Base-by-base conservation (phyloP, 1,140 invertebrate genomes). In the Coboldia fuscipes region DNA sequence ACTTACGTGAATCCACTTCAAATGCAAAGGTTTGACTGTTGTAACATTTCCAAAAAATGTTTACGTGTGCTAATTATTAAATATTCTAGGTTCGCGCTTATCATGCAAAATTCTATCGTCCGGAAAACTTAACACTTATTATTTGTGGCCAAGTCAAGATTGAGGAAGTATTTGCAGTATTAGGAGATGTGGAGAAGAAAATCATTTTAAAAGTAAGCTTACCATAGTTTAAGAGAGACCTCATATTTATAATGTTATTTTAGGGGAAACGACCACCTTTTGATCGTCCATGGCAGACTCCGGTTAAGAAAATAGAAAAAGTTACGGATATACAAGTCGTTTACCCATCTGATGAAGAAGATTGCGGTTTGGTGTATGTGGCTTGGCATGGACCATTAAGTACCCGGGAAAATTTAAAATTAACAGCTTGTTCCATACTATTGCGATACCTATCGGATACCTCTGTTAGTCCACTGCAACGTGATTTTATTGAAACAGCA, bases 111-210 rank as follows among this genome's bases (percentile, higher is more conserved):
- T 90, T 80, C 57, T 94, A 94, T 54, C 63, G 84, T 21, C 71
- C 86, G n/a, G 82, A 88, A 56, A 94, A 94, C 56, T 56, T 92
- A 29, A 74, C 72, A 38, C 54, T 93, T 3, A 76, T 89, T 36
- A 71, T 93, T 30, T 73, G 74, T 27, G 88, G 88, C 1, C 70
- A 75, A 56, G 69, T 93, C 4, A 66, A 75, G 31, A 64, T 75
- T 27, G 59, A 72, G 3, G 66, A 85, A 43, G 66, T 92, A 2
- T 83, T 89, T 50, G 59, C 68, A 45, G 69, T 70, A 10, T 50
- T 92, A 15, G 56, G 67, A 41, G 63, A 67, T 19, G 51, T 88
- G 12, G 82, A 89, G 55, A 61, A 77, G 36, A 85, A 81, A 58
- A 83, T 89, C 50, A 79, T 16, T 19, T 56, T 62, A 9, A 80